A percentile compares a stretch with the other conserved stretches of the same genome.
Conservation (phyloP, 2,797 vertebrate genomes). For the Sebastes oblongus region DNA sequence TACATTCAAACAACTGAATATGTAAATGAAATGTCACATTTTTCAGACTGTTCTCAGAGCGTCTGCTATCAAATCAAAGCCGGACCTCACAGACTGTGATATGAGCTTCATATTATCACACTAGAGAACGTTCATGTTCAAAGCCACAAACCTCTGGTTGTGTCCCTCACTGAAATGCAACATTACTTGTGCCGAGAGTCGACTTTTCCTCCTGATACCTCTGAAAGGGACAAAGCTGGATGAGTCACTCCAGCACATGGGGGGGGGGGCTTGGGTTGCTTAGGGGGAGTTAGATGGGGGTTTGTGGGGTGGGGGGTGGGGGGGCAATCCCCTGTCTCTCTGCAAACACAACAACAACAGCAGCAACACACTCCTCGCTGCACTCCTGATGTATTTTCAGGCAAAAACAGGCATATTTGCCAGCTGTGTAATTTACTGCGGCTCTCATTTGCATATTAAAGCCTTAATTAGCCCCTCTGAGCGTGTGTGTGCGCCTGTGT, state of each 20-base stretch:
- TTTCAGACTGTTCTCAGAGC: background rate
- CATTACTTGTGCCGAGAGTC: constrained; percentile 22
- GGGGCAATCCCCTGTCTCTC: constrained; percentile 66
- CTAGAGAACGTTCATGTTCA: background rate
- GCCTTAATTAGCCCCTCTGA: constrained; percentile 99
- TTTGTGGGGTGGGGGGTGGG: background rate
- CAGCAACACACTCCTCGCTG: constrained; percentile 77
- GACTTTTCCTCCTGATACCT: constrained; percentile 40
- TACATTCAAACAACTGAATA: background rate
- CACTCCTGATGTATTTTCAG: constrained; percentile 84
- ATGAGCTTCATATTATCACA: background rate
- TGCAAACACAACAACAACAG: constrained; percentile 75
- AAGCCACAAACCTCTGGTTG: background rate
- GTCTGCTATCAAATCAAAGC: background rate
- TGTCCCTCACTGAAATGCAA: constrained; percentile 21
- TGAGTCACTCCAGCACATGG: constrained; percentile 40
- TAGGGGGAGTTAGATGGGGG: background rate
- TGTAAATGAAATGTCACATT: background rate
- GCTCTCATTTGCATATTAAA: constrained; percentile 99
- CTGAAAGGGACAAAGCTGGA: constrained; percentile 54
- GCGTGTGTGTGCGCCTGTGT: constrained; percentile 64
- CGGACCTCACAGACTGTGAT: background rate
- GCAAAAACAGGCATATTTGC: constrained; percentile 97
- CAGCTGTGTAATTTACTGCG: constrained; percentile 97
- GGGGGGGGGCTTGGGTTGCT: constrained; percentile 10